Evolutionary conservation across 2,888 invertebrate genomes (phyloP).

Genomic region (Cristatella mucedo): DNA sequence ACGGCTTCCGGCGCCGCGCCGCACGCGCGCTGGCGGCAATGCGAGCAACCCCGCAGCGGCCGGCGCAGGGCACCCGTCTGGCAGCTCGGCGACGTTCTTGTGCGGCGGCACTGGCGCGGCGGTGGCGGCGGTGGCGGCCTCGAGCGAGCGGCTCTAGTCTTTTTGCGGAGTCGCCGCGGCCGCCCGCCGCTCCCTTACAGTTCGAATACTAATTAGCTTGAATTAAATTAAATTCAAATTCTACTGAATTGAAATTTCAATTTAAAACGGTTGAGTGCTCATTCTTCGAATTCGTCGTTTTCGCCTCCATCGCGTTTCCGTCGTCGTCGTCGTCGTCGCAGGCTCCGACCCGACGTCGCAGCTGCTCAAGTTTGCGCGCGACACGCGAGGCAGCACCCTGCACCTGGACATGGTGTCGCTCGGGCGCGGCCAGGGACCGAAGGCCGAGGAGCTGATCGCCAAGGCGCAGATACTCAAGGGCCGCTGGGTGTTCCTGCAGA

Average conservation of each 20-base stretch:
- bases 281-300: neutral
- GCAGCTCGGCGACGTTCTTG: no score
- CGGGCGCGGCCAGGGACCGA: conserved; percentile 37
- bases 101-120: no score
- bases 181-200: no score
- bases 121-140: no score
- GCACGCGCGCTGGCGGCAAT: no score
- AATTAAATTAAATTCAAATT: neutral
- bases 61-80: no score
- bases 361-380: conserved; percentile 33
- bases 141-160: no score
- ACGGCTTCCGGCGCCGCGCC: no score
- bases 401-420: conserved; percentile 39
- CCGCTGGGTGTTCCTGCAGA: conserved; percentile 38
- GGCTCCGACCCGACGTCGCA: conserved; percentile 34
- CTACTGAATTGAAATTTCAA: neutral
- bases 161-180: no score
- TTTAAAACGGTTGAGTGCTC: neutral
- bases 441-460: conserved; percentile 37
- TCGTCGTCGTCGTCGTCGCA: conserved; percentile 14
- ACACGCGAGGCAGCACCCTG: conserved; percentile 29
- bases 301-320: no score
- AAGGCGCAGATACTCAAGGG: conserved; percentile 38
- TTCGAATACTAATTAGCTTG: no score
- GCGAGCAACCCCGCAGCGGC: no score